phyloP scores from a whole-genome alignment of 2,888 invertebrate genomes.

The Brachypterus glaber region DNA sequence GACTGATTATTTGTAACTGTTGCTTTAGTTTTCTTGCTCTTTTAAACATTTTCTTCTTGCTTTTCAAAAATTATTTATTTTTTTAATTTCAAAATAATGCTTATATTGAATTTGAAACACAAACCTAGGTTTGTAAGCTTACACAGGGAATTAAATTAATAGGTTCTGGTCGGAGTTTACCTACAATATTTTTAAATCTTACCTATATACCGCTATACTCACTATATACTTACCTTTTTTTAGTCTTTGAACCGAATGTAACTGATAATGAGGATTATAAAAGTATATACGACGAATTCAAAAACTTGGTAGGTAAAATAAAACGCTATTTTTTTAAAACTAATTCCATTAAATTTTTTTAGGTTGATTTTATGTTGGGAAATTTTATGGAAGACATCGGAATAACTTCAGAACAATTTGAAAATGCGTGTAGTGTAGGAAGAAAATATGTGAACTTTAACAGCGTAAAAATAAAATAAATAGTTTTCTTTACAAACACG shows the following conservation, averaged over 20 bases:
- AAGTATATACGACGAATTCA: constrained; percentile 74
- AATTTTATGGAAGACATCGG: constrained; percentile 90
- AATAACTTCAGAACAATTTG: constrained; percentile 80
- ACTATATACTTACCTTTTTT: constrained; percentile 28
- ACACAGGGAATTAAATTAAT: too few relatives aligned
- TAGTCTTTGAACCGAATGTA: constrained; percentile 77
- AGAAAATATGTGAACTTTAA: constrained; percentile 45
- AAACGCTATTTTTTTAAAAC: neutral
- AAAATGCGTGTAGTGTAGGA: constrained; percentile 59
- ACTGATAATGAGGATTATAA: constrained; percentile 63
- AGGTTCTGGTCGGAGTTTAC: too few relatives aligned
- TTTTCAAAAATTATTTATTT: too few relatives aligned
- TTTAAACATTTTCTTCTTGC: too few relatives aligned
- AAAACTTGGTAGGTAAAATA: constrained; percentile 58
- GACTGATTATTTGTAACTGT: too few relatives aligned
- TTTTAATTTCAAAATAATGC: too few relatives aligned
- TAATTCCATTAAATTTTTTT: constrained; percentile 7
- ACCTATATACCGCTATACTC: too few relatives aligned
- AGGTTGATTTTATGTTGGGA: constrained; percentile 83
- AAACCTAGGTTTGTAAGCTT: too few relatives aligned
- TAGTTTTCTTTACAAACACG: constrained; percentile 6
- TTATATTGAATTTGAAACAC: too few relatives aligned
- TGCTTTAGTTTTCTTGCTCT: too few relatives aligned
- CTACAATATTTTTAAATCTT: too few relatives aligned
- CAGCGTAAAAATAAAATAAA: constrained; percentile 37